Evolutionary conservation across 2,797 vertebrate species (phyloP).

Genomic region (Tarsius wallacei): DNA sequence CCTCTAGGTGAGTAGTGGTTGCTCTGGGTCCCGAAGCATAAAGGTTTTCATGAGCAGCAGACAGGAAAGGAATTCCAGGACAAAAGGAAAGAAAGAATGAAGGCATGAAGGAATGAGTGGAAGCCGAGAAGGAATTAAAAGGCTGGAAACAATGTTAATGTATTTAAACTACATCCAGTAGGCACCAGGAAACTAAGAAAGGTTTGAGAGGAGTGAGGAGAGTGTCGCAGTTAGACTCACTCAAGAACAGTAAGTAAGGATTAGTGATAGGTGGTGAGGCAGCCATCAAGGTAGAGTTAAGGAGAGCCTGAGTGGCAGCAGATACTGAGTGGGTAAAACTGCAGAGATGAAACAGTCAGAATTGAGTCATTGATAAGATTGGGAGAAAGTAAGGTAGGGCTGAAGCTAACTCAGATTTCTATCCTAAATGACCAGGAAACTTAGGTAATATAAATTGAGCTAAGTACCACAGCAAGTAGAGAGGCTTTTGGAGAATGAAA

Average conservation of each 20-base stretch:
- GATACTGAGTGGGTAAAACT: neutral
- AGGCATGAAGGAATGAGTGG: neutral
- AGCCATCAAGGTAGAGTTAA: neutral
- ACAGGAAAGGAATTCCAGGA: neutral
- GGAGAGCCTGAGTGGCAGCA: neutral
- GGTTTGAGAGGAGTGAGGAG: no score
- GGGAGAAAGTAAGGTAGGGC: neutral
- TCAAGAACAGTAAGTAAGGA: neutral
- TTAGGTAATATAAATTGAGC: neutral
- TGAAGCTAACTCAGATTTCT: neutral
- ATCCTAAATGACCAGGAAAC: neutral
- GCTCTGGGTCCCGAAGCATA: neutral
- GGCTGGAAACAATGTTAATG: neutral
- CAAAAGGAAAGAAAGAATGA: slow-evolving; percentile 23
- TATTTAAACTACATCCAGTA: neutral
- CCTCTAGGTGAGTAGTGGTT: neutral
- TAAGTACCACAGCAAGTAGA: neutral
- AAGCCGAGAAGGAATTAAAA: neutral
- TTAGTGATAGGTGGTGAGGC: neutral
- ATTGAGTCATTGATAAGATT: neutral
- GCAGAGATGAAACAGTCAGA: neutral
- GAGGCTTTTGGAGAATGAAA: neutral
- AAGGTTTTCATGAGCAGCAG: neutral
- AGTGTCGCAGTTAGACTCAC: neutral
- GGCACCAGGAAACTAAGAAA: neutral